A percentile compares a stretch with the other conserved stretches of the same genome.
Evolutionary conservation across 2,888 invertebrate genomes (phyloP).

Genomic region (Pogonocherus hispidulus): DNA sequence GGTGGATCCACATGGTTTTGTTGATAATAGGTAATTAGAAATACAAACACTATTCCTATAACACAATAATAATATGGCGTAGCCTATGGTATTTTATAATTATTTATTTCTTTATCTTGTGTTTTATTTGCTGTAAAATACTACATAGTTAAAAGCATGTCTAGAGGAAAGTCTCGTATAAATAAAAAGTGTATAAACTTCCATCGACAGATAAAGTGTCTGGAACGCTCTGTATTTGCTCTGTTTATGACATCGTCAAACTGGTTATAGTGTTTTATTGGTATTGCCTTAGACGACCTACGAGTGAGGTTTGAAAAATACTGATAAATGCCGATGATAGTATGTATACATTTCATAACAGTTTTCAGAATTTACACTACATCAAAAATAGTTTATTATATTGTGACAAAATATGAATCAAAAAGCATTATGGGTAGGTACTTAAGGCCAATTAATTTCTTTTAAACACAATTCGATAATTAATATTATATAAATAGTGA

Average conservation of each 20-base stretch:
- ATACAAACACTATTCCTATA: neutral
- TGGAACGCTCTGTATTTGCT: neutral
- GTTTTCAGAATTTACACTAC: no score
- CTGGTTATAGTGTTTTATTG: conserved; percentile 6
- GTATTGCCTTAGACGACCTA: neutral
- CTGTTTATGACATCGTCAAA: conserved; percentile 4
- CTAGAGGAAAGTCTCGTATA: neutral
- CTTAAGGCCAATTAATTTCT: no score
- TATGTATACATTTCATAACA: no score
- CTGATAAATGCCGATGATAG: no score
- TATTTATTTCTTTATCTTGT: neutral
- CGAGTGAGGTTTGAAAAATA: neutral
- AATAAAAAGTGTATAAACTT: neutral
- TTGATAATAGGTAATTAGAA: neutral
- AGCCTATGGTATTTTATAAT: no score
- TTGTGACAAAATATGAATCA: no score
- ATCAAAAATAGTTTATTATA: no score
- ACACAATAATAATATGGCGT: no score
- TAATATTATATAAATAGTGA: no score
- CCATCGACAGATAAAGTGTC: neutral
- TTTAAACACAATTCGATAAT: no score
- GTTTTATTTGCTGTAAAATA: neutral
- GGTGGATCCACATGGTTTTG: neutral
- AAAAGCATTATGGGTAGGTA: no score
- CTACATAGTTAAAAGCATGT: neutral